These are phyloP conservation scores for Acropternis orthonyx DNA, from an alignment of 2,797 vertebrate genomes.

Conservation along the genomic window DNA sequence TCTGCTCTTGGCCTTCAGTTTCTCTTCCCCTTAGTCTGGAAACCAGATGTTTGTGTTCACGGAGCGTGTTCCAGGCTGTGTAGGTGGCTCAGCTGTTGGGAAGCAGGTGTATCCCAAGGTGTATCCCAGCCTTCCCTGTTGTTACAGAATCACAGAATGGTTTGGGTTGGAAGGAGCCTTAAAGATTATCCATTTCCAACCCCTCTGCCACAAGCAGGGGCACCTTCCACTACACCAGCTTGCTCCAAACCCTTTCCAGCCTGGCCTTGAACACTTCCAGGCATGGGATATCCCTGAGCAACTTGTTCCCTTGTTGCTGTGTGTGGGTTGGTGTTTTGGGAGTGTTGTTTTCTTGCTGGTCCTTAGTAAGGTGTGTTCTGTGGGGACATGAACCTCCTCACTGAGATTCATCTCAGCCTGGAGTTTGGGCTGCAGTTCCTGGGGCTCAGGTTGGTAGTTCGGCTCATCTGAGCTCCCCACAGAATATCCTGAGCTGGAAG, in stretches of 20 bases:
- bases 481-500: background rate
- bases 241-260: background rate
- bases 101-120: background rate
- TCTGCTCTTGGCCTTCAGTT: background rate
- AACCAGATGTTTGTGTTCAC: background rate
- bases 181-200: background rate
- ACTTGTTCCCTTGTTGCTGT: background rate
- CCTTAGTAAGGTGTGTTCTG: rapidly evolving
- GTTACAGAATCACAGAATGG: background rate
- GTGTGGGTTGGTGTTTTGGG: background rate
- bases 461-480: background rate
- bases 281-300: background rate
- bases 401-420: background rate
- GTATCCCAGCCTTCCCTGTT: background rate
- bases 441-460: too few relatives aligned
- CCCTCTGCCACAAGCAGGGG: background rate
- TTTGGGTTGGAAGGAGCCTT: background rate
- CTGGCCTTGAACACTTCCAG: background rate
- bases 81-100: background rate
- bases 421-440: background rate
- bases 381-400: background rate
- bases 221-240: background rate
- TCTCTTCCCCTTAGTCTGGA: background rate
- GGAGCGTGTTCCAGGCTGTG: rapidly evolving
- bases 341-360: too few relatives aligned